Percentiles rank a stretch among this genome's conserved stretches.
These are phyloP conservation scores for Megamerina dolium DNA, from an alignment of 2,888 invertebrate genomes.

Conservation along the genomic window DNA sequence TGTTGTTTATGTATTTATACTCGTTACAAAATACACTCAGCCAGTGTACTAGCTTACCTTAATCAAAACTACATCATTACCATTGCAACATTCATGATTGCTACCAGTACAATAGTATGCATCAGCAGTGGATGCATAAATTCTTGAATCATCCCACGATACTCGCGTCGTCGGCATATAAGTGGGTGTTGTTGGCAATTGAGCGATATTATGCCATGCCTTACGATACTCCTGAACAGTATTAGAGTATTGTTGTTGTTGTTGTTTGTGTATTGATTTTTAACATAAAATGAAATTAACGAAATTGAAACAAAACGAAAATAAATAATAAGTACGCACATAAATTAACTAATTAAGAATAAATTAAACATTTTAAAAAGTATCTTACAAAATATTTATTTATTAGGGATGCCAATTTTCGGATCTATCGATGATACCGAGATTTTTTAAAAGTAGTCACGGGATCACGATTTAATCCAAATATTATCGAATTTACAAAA, in stretches of 20 bases:
- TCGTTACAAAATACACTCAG: too few relatives aligned
- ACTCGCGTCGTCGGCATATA: conserved; percentile 45
- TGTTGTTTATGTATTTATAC: not conserved
- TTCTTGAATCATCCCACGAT: conserved; percentile 49
- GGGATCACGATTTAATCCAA: too few relatives aligned
- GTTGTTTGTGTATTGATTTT: too few relatives aligned
- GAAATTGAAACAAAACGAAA: too few relatives aligned
- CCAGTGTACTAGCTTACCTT: conserved; percentile 39
- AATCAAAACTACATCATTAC: conserved; percentile 49
- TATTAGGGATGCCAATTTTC: too few relatives aligned
- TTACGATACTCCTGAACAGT: conserved; percentile 38
- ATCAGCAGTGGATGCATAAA: conserved; percentile 36
- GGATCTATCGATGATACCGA: too few relatives aligned
- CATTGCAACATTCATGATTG: conserved; percentile 47
- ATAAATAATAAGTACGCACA: not conserved
- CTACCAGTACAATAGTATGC: conserved; percentile 45
- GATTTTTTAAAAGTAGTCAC: too few relatives aligned
- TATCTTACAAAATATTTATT: too few relatives aligned
- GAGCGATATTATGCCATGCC: conserved; percentile 42
- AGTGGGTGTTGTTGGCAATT: conserved; percentile 43
- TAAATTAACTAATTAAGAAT: not conserved
- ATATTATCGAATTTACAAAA: too few relatives aligned
- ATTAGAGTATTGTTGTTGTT: conserved; percentile 15
- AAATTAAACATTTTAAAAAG: too few relatives aligned
- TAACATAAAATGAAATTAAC: too few relatives aligned